Percentiles rank a stretch among this genome's conserved stretches.
phyloP scores from a whole-genome alignment of 2,113 vertebrate genomes.

The Pseudorectes ferrugineus region DNA sequence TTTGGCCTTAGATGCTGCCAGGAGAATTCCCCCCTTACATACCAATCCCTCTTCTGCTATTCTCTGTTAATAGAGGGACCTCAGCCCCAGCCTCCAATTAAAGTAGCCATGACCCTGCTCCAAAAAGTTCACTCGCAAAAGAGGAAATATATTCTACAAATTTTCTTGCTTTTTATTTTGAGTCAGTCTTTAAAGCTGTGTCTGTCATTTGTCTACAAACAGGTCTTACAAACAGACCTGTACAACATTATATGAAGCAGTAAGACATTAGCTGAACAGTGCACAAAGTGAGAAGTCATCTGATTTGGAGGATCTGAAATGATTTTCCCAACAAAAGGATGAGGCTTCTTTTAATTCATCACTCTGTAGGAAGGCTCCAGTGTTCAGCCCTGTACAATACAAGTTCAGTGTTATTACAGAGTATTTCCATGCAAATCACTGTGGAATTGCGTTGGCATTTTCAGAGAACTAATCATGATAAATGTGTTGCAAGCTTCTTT shows the following conservation, averaged over 20 bases:
- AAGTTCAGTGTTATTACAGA: not conserved
- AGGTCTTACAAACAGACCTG: not conserved
- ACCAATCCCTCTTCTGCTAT: not conserved
- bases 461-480: slow-evolving; percentile 3
- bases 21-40: not conserved
- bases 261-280: not conserved
- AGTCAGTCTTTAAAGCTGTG: not conserved
- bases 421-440: not conserved
- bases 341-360: not conserved
- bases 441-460: not conserved
- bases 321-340: not conserved
- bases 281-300: not conserved
- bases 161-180: not conserved
- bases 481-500: not conserved
- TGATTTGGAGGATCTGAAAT: not conserved
- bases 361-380: accelerated
- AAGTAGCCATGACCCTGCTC: not conserved
- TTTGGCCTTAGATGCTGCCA: not conserved
- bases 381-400: not conserved
- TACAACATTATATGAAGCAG: not conserved
- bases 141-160: not conserved
- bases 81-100: not conserved
- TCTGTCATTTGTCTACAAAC: not conserved
- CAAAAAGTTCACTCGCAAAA: not conserved
- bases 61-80: not conserved